These are phyloP conservation scores for Zapornia atra DNA, from an alignment of 2,113 vertebrate species.

Conservation along the genomic window DNA sequence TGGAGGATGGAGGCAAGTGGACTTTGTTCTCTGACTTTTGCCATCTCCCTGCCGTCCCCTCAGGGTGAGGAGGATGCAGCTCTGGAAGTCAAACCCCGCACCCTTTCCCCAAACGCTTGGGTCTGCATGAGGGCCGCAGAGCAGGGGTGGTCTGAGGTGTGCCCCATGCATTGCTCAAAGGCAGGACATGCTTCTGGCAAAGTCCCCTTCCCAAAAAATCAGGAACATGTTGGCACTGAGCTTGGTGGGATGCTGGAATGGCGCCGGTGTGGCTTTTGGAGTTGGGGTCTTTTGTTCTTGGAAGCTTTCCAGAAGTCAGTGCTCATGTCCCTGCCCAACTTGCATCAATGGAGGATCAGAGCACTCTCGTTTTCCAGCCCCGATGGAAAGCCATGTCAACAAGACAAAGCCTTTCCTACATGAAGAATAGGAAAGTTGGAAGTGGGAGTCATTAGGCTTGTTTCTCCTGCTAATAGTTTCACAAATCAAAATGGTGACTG, in stretches of 20 bases:
- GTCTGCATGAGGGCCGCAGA: background rate
- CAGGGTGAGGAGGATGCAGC: background rate
- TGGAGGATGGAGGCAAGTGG: background rate
- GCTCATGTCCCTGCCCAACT: background rate
- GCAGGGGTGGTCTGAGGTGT: background rate
- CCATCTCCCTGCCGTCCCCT: background rate
- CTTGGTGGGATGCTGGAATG: background rate
- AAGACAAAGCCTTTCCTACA: background rate
- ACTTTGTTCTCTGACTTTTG: background rate
- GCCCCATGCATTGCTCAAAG: fast-evolving
- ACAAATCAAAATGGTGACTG: background rate
- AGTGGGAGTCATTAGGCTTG: background rate
- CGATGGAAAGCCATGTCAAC: background rate
- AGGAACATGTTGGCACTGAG: background rate
- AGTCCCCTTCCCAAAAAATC: background rate
- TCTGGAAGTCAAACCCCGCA: background rate
- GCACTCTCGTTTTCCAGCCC: background rate
- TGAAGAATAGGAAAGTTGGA: background rate
- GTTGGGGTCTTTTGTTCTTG: background rate
- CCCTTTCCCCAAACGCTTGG: background rate
- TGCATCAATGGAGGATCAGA: background rate
- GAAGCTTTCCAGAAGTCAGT: background rate
- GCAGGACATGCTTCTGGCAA: background rate
- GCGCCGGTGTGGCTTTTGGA: background rate
- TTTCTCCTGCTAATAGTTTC: background rate